Evolutionary conservation across 2,888 invertebrate species (phyloP), one percentile per base, ranked within the genome.

Genomic region (Coremacera marginata): DNA sequence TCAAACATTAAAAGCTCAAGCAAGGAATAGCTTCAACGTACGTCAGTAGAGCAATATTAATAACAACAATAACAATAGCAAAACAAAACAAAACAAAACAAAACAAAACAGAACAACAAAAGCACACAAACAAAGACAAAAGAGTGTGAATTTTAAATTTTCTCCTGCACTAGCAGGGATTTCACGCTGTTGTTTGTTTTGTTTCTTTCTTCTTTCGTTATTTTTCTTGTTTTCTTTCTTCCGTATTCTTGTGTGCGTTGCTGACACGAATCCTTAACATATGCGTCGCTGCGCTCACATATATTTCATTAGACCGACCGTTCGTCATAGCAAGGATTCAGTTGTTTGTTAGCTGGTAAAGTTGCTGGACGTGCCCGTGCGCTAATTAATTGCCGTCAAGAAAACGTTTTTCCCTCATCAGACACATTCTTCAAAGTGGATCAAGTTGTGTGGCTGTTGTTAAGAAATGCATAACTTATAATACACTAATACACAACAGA

Each of bases 331-430:
- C 55, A 49, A 74, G 74, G 37, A 65, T 34, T 74, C 74, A 74
- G 74, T 74, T 65, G 51, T 34, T 67, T 44, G 74, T 74, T 37
- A 55, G 37, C 74, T 31, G 67, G 74, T 74, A 55, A 74, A 74
- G 67, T 67, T 52, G 67, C 5, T 22, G 37, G 74, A 55, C 65
- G 74, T 55, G 51, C 51, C 22, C 34, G 62, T 51, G 22, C 3
- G 63, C 63, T 25, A 44, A 25, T 49, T 68, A 22, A 25, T 49
- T 14, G 14, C 51, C 49, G 51, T 27, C 16, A 22, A 5, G 3
- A 2, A 57, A 60, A 60, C 25, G 60, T 60, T 60, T 60, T 60
- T 60, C 27, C 14, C 27, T 9, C 16, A 34, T 65, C 34, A 49
- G 19, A 9, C 22, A 9, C 22, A 25, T 57, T 14, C 25, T 60